A percentile compares a stretch with the other conserved stretches of the same genome.
phyloP scores from a whole-genome alignment of 2,888 invertebrate species.

The Rosalia funebris region DNA sequence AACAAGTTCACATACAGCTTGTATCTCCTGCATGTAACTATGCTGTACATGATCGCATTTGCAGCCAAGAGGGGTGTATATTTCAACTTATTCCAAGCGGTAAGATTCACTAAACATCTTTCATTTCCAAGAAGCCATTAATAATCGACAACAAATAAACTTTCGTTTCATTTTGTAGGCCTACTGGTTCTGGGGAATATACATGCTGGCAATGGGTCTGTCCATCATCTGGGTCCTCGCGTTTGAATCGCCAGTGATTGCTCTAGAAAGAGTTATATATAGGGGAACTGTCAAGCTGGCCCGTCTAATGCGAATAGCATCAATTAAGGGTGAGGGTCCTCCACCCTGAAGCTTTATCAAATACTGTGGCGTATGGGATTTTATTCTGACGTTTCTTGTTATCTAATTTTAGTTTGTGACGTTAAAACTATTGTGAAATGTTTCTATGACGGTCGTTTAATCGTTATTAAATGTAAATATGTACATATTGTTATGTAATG shows the following conservation, averaged over 20 bases:
- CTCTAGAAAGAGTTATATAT: slow-evolving; percentile 57
- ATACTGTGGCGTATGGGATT: too few species aligned
- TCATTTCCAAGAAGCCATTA: background rate
- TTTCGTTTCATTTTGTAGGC: slow-evolving; percentile 47
- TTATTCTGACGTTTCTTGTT: too few species aligned
- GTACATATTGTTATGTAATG: too few species aligned
- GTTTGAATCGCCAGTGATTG: slow-evolving; percentile 63
- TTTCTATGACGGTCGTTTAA: too few species aligned
- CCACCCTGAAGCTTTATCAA: too few species aligned
- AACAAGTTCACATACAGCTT: slow-evolving; percentile 68
- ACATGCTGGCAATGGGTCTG: slow-evolving; percentile 57
- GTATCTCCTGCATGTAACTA: slow-evolving; percentile 65
- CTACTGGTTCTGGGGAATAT: slow-evolving; percentile 62
- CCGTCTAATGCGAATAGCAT: too few species aligned
- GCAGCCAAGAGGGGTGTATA: slow-evolving; percentile 43
- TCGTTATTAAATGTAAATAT: too few species aligned
- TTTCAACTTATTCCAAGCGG: slow-evolving; percentile 50
- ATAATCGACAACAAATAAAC: background rate
- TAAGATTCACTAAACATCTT: slow-evolving; percentile 33
- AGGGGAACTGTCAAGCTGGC: too few species aligned
- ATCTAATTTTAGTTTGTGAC: too few species aligned
- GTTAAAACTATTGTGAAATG: too few species aligned
- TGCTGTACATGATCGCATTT: slow-evolving; percentile 42
- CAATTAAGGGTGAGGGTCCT: too few species aligned
- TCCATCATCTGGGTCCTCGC: slow-evolving; percentile 61